Evolutionary conservation across 2,888 invertebrate species (phyloP).

Genomic region (Eudemis profundana): DNA sequence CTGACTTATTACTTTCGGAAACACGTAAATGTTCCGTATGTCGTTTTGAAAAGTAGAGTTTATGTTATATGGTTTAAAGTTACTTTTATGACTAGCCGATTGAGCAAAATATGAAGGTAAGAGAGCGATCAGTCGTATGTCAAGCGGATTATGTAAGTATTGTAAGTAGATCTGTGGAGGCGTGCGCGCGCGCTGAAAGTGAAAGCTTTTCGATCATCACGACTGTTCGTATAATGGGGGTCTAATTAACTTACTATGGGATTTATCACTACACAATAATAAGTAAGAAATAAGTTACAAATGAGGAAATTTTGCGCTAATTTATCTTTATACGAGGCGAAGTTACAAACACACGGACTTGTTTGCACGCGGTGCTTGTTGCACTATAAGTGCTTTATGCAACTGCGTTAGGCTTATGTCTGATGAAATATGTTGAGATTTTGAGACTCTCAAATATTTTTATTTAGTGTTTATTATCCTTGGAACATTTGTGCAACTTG

Average conservation of each 20-base stretch:
- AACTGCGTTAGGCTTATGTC: no score
- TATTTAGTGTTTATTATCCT: no score
- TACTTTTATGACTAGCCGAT: neutral
- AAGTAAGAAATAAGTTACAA: neutral
- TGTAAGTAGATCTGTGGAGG: conserved; percentile 41
- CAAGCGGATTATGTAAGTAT: conserved; percentile 31
- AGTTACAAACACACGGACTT: neutral
- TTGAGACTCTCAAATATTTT: no score
- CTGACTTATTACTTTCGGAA: neutral
- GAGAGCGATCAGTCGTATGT: conserved; percentile 18
- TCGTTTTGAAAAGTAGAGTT: neutral
- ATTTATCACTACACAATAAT: conserved; percentile 34
- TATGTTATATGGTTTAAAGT: neutral
- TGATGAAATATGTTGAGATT: no score
- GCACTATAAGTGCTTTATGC: no score
- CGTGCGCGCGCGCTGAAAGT: conserved; percentile 68
- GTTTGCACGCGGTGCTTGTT: no score
- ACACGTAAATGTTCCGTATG: neutral
- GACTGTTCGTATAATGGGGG: conserved; percentile 57
- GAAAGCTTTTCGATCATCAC: conserved; percentile 73
- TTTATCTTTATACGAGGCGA: neutral
- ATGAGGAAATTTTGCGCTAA: neutral
- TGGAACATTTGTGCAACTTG: no score
- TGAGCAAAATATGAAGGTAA: neutral
- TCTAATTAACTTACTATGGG: conserved; percentile 57